A percentile compares a stretch with the other conserved stretches of the same genome.
Conservation (phyloP, 2,888 invertebrate genomes). For the Chironomus riparius region DNA sequence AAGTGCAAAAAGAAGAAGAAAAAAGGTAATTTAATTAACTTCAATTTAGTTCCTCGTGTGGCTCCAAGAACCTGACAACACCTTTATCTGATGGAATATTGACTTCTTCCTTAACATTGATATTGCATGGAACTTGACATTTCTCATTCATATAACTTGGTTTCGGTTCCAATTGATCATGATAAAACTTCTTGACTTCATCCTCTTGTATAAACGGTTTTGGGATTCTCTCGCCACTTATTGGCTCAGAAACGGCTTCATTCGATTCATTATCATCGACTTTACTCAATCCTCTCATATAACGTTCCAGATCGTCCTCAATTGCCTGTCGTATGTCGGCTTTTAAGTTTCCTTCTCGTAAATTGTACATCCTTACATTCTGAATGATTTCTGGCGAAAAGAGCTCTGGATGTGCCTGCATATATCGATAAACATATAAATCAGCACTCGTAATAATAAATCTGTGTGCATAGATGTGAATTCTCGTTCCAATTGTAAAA, state of each 20-base stretch:
- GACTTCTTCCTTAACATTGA: neutral
- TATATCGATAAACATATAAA: slow-evolving; percentile 66
- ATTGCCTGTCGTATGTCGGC: slow-evolving; percentile 40
- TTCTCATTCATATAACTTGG: neutral
- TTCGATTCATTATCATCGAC: neutral
- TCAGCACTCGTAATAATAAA: slow-evolving; percentile 71
- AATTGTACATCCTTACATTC: slow-evolving; percentile 59
- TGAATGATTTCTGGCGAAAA: slow-evolving; percentile 58
- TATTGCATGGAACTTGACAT: neutral
- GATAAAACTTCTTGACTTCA: slow-evolving; percentile 18
- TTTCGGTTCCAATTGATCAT: neutral
- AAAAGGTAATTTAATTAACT: neutral
- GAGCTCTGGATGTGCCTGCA: slow-evolving; percentile 61
- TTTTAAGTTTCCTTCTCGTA: slow-evolving; percentile 53
- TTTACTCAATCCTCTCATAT: neutral
- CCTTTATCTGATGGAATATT: neutral
- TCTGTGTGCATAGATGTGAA: slow-evolving; percentile 5
- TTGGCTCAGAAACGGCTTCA: neutral
- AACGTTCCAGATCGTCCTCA: neutral
- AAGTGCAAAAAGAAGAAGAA: neutral
- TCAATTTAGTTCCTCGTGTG: neutral
- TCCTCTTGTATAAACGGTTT: neutral
- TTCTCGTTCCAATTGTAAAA: slow-evolving; percentile 59
- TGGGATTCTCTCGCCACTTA: neutral
- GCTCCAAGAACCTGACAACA: slow-evolving; percentile 4